phyloP scores from a whole-genome alignment of 2,113 vertebrate genomes.

The Probosciger aterrimus region DNA sequence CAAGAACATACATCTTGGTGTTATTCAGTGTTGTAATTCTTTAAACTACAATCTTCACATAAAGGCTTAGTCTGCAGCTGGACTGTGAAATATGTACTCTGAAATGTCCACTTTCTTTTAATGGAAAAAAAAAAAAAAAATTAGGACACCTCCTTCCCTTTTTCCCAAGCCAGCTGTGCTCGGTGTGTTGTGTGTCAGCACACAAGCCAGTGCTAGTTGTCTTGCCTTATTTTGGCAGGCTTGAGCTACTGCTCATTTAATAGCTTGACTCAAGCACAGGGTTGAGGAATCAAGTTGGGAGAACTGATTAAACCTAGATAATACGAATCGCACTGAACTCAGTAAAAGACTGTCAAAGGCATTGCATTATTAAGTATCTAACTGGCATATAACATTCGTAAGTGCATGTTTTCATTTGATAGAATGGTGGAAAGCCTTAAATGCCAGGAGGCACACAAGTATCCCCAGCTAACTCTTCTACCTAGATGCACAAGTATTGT shows the following conservation, averaged over 20 bases:
- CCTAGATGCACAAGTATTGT: neutral
- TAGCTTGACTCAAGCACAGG: neutral
- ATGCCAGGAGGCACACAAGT: neutral
- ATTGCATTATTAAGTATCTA: neutral
- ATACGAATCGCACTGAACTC: neutral
- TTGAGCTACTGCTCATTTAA: neutral
- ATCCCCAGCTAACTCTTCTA: neutral
- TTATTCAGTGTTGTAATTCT: neutral
- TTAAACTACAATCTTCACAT: neutral
- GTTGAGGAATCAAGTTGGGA: neutral
- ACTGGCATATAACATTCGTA: neutral
- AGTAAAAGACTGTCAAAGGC: neutral
- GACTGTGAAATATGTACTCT: neutral
- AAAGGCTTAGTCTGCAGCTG: neutral
- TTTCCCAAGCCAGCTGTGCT: neutral
- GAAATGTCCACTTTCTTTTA: neutral
- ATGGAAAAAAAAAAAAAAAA: neutral
- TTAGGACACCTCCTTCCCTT: neutral
- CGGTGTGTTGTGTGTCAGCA: neutral
- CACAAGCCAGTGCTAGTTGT: neutral
- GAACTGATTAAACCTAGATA: neutral
- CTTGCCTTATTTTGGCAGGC: neutral
- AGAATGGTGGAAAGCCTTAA: neutral
- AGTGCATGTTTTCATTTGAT: neutral
- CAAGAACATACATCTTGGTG: rapidly evolving